These are phyloP conservation scores for Pissodes strobi DNA, from an alignment of 1,140 invertebrate genomes.

Conservation along the genomic window DNA sequence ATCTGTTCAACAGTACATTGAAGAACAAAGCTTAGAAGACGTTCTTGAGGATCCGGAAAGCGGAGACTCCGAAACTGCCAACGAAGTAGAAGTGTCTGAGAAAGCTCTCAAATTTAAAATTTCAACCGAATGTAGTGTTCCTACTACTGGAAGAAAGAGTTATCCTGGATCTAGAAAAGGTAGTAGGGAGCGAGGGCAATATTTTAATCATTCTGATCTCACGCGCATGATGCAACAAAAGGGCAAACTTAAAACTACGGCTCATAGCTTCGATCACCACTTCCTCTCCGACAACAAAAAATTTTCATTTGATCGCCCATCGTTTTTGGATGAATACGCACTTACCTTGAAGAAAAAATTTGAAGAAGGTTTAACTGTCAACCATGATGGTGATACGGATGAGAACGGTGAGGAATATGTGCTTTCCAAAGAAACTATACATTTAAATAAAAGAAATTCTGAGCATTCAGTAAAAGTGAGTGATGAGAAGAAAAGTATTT, in stretches of 20 bases:
- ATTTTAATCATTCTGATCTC: conserved; percentile 49
- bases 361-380: conserved; percentile 34
- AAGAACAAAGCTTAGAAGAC: conserved; percentile 62
- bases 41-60: conserved; percentile 65
- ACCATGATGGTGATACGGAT: conserved; percentile 32
- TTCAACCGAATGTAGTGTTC: conserved; percentile 66
- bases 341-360: conserved; percentile 48
- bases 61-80: conserved; percentile 68
- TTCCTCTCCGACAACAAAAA: conserved; percentile 50
- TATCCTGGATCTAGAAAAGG: conserved; percentile 66
- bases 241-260: conserved; percentile 48
- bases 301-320: conserved; percentile 50
- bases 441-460: conserved; percentile 53
- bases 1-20: conserved; percentile 52
- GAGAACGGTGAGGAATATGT: conserved; percentile 41
- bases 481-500: conserved; percentile 51
- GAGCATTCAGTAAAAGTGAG: conserved; percentile 49
- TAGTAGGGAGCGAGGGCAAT: conserved; percentile 59
- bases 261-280: conserved; percentile 54
- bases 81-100: conserved; percentile 77
- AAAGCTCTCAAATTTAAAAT: conserved; percentile 76
- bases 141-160: conserved; percentile 61
- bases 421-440: conserved; percentile 52
- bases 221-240: conserved; percentile 47
- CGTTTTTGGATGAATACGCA: conserved; percentile 53